These are phyloP conservation scores for Hypocryptadius cinnamomeus DNA, from an alignment of 2,113 vertebrate genomes.

Conservation along the genomic window DNA sequence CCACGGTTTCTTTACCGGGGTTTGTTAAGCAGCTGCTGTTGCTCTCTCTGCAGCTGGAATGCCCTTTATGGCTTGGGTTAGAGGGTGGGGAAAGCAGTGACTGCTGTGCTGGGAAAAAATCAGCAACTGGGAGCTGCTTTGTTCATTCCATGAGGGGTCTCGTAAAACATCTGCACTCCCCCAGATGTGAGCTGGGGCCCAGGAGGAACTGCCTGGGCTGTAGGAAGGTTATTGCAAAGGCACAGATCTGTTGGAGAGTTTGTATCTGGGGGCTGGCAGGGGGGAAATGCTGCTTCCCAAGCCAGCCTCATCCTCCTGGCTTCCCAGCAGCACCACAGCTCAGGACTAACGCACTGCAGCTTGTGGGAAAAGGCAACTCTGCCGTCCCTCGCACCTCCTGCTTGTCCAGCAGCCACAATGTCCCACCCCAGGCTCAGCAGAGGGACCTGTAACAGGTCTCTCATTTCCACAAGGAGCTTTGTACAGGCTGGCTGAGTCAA, in stretches of 20 bases:
- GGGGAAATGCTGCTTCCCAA: background rate
- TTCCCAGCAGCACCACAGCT: background rate
- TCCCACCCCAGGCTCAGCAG: background rate
- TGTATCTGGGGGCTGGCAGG: background rate
- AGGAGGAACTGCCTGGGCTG: accelerated
- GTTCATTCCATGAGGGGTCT: accelerated
- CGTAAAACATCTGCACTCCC: accelerated
- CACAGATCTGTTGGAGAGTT: accelerated
- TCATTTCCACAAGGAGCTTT: background rate
- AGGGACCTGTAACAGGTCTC: background rate
- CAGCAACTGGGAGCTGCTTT: background rate
- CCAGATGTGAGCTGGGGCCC: background rate
- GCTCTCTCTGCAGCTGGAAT: background rate
- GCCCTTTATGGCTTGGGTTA: background rate
- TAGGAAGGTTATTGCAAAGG: background rate
- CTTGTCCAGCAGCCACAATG: background rate
- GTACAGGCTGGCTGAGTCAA: background rate
- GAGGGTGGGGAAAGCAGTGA: background rate
- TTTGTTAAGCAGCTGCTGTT: background rate
- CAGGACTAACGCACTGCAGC: background rate
- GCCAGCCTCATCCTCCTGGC: accelerated
- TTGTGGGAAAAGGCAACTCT: background rate
- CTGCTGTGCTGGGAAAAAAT: background rate
- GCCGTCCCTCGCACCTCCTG: background rate
- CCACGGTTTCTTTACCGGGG: background rate